Percentiles rank a stretch among this genome's conserved stretches.
These are phyloP conservation scores for Macrotis lagotis DNA, from an alignment of 2,113 vertebrate genomes.

Conservation along the genomic window DNA sequence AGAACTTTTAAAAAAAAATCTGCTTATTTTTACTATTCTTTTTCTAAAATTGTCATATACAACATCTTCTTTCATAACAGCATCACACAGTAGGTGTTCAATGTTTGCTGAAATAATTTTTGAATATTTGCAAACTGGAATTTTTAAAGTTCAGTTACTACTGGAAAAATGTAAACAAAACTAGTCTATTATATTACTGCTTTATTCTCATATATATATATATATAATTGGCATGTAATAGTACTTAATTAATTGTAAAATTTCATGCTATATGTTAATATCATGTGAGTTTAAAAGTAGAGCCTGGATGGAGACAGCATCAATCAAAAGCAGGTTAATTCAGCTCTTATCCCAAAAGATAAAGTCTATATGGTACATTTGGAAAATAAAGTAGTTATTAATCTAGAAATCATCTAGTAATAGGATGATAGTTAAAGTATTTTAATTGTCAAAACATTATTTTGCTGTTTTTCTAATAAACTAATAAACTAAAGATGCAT, in stretches of 20 bases:
- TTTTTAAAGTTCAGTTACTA: slow-evolving; percentile 40
- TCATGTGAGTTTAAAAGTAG: slow-evolving; percentile 50
- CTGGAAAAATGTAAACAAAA: slow-evolving; percentile 45
- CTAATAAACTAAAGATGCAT: neutral
- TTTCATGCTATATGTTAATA: slow-evolving; percentile 39
- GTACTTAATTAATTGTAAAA: slow-evolving; percentile 32
- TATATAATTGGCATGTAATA: slow-evolving; percentile 38
- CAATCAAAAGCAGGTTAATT: slow-evolving; percentile 40
- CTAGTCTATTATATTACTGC: slow-evolving; percentile 13
- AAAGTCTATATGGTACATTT: slow-evolving; percentile 2
- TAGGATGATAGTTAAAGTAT: neutral
- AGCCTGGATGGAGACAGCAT: slow-evolving; percentile 24
- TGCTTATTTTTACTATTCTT: neutral
- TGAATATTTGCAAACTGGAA: neutral
- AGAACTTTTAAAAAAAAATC: no score
- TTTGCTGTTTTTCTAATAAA: slow-evolving; percentile 21
- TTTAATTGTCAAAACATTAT: slow-evolving; percentile 40
- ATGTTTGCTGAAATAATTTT: neutral
- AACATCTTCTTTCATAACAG: neutral
- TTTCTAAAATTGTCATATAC: neutral
- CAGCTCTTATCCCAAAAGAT: slow-evolving; percentile 61
- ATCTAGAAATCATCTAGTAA: slow-evolving; percentile 16
- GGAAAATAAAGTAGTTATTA: slow-evolving; percentile 17
- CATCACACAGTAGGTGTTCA: neutral
- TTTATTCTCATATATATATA: slow-evolving; percentile 42